Evolutionary conservation across 1,140 invertebrate genomes (phyloP), one percentile per base, ranked within the genome.

Genomic region (Drosophila truncata): DNA sequence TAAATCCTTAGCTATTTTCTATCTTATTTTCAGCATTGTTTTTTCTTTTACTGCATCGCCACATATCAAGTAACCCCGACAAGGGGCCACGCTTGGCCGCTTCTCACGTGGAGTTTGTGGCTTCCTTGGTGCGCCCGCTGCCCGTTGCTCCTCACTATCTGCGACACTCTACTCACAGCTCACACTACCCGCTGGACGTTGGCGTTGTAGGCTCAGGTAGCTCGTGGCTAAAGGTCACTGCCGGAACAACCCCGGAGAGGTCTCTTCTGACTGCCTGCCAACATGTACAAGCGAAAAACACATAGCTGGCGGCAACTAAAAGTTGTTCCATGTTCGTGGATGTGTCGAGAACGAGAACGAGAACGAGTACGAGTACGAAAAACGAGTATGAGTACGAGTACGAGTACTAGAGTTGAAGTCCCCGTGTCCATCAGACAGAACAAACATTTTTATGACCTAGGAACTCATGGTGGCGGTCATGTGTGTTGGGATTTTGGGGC

Each of bases 141-240:
- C 16, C 14, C 23, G 23, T 27, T 27, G n/a, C 23, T 47, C 44
- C 47, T 49, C 47, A 11, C 16, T 54, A 54, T 54, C 50, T 23
- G 33, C 20, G 33, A 55, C 31, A n/a, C 52, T 55, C 13, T 37
- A 16, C 37, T 39, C 37, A n/a, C 37, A 16, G 37, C 14, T 41
- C 39, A 39, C 29, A 16, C 31, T 55, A 55, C 20, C 52, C 52
- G 52, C 20, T 55, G 52, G 52, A 37, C 31, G 52, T 14, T 31
- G 50, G 31, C 31, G 50, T 52, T 14, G 42, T 29, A 29, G 54
- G 47, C 64, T 49, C 75, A 79, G 76, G 76, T 78, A 79, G 76
- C 74, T 42, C 16, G 55, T 42, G 55, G 39, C 58, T 54, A 64
- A 72, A 78, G 67, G 67, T 78, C 76, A 72, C 75, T 41, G 49